phyloP scores from a whole-genome alignment of 2,888 invertebrate species.

The Cantharis flavilabris region DNA sequence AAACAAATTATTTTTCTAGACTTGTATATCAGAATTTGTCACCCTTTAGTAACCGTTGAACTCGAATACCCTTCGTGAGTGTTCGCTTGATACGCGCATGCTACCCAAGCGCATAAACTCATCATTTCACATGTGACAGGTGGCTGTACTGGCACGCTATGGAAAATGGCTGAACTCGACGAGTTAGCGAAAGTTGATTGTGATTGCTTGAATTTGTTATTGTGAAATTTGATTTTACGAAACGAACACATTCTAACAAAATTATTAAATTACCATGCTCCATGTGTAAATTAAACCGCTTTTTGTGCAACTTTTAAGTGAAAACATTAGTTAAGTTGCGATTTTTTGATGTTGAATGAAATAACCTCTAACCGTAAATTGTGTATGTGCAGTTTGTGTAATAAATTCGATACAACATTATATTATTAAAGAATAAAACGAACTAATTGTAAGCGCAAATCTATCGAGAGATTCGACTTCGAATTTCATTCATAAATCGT shows the following conservation, averaged over 20 bases:
- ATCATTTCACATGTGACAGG: slow-evolving; percentile 52
- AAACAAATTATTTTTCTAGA: neutral
- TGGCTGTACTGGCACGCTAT: slow-evolving; percentile 55
- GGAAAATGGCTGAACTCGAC: slow-evolving; percentile 53
- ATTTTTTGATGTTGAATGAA: slow-evolving; percentile 1
- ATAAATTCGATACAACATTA: slow-evolving; percentile 25
- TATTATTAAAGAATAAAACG: slow-evolving; percentile 12
- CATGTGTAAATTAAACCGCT: slow-evolving; percentile 32
- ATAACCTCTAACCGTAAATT: slow-evolving; percentile 23
- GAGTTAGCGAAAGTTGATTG: slow-evolving; percentile 46
- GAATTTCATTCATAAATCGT: slow-evolving; percentile 24
- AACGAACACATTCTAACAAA: slow-evolving; percentile 35
- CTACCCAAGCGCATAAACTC: slow-evolving; percentile 41
- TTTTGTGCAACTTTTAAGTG: slow-evolving; percentile 7
- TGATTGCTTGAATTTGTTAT: slow-evolving; percentile 38
- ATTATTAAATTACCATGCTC: slow-evolving; percentile 37
- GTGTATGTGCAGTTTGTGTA: slow-evolving; percentile 28
- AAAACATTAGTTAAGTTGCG: slow-evolving; percentile 6
- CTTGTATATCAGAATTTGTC: slow-evolving; percentile 9
- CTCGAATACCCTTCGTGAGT: slow-evolving; percentile 31
- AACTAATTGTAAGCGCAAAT: slow-evolving; percentile 13
- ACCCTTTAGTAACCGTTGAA: slow-evolving; percentile 23
- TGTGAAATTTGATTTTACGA: slow-evolving; percentile 42
- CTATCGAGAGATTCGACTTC: slow-evolving; percentile 1
- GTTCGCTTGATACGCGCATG: slow-evolving; percentile 43